These are phyloP conservation scores for honey bee (Apis mellifera) DNA, from an alignment of 1,140 invertebrate species.

Conservation along the genomic window Amel_HAv3.1 CM009942.2:10788001-10788500, in stretches of 20 bases:
- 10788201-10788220: constrained; percentile 12
- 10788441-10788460: not conserved
- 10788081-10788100: constrained; percentile 39
- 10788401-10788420: constrained; percentile 26
- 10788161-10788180: constrained; percentile 11
- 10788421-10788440: constrained; percentile 10
- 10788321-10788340: not conserved
- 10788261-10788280: constrained; percentile 50
- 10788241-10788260: constrained; percentile 20
- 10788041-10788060: constrained; percentile 26
- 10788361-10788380: too few species aligned
- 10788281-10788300: constrained; percentile 70
- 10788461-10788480: not conserved
- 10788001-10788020: constrained; percentile 3
- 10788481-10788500: not conserved
- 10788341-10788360: not conserved
- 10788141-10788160: constrained; percentile 36
- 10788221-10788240: constrained; percentile 35
- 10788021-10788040: constrained; percentile 17
- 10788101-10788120: constrained; percentile 63
- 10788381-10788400: not conserved
- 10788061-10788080: not conserved
- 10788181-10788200: constrained; percentile 32
- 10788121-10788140: constrained; percentile 62
- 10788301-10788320: constrained; percentile 43